phyloP scores from a whole-genome alignment of 2,888 invertebrate species.

The Elysia crispata region DNA sequence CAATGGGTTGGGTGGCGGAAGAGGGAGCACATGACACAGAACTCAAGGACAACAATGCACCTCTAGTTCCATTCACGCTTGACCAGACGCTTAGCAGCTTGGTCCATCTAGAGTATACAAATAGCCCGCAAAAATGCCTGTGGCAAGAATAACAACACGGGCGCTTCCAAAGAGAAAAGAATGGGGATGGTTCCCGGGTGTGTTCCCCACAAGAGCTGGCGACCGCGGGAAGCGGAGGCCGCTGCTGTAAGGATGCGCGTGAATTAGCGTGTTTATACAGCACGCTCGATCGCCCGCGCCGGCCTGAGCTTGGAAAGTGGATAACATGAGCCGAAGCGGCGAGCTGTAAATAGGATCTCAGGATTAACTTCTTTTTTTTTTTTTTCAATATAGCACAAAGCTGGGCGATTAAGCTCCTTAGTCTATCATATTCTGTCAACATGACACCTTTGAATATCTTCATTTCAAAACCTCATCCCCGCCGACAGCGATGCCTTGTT shows the following conservation, averaged over 20 bases:
- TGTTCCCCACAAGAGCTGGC: not conserved
- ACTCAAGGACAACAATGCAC: no score
- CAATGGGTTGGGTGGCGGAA: no score
- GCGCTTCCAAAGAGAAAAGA: not conserved
- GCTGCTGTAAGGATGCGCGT: not conserved
- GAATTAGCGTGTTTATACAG: constrained; percentile 38
- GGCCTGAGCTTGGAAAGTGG: not conserved
- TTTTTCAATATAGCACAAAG: no score
- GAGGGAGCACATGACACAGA: no score
- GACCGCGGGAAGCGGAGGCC: no score
- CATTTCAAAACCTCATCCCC: no score
- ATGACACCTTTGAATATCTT: no score
- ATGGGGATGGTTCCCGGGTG: not conserved
- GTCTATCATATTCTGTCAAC: no score
- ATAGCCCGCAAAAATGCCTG: not conserved
- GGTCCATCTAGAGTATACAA: constrained; percentile 2
- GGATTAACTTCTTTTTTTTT: no score
- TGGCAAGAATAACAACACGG: constrained; percentile 15
- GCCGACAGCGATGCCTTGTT: no score
- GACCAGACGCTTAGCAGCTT: constrained; percentile 31
- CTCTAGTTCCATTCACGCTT: constrained; percentile 31
- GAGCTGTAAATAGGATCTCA: not conserved
- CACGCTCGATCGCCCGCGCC: constrained; percentile 12
- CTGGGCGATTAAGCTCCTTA: no score
- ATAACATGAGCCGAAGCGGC: not conserved